These are phyloP conservation scores for Orthonychiurus folsomi DNA, from an alignment of 2,888 invertebrate genomes.

Conservation along the genomic window DNA sequence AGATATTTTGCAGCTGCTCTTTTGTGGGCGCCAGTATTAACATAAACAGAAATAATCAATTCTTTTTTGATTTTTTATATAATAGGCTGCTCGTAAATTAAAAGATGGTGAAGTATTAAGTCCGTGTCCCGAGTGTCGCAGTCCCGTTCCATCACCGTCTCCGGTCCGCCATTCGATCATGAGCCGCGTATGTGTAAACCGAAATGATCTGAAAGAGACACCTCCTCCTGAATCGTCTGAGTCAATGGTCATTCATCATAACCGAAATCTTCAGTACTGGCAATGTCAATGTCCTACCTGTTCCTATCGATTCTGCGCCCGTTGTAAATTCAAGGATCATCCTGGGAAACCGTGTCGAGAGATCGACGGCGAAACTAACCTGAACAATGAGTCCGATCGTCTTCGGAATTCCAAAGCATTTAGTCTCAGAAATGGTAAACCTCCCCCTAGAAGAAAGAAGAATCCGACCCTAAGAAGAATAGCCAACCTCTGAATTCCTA, in stretches of 20 bases:
- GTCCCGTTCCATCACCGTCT: slow-evolving; percentile 40
- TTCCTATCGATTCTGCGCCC: slow-evolving; percentile 29
- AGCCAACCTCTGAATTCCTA: no score
- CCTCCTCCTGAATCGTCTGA: background rate
- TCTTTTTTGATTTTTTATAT: no score
- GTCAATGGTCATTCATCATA: background rate
- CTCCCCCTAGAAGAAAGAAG: background rate
- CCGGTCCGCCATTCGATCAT: background rate
- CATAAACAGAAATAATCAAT: no score
- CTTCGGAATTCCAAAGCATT: background rate
- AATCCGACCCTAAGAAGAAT: background rate
- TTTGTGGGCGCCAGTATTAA: no score
- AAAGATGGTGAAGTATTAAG: slow-evolving; percentile 40
- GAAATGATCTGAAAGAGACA: background rate
- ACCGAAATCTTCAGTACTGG: slow-evolving; percentile 9
- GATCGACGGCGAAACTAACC: slow-evolving; percentile 22
- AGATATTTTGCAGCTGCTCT: background rate
- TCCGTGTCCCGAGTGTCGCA: slow-evolving; percentile 41
- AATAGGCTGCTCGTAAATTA: slow-evolving; percentile 33
- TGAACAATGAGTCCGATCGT: background rate
- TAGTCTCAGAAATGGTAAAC: background rate
- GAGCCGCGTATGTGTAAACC: background rate
- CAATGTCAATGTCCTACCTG: slow-evolving; percentile 30
- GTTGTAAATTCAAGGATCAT: slow-evolving; percentile 28
- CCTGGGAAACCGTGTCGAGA: slow-evolving; percentile 27